Percentiles rank a stretch among this genome's conserved stretches.
Conservation (phyloP, 35 echinoderm and acorn worm genomes). For the Amphiura filiformis region DNA sequence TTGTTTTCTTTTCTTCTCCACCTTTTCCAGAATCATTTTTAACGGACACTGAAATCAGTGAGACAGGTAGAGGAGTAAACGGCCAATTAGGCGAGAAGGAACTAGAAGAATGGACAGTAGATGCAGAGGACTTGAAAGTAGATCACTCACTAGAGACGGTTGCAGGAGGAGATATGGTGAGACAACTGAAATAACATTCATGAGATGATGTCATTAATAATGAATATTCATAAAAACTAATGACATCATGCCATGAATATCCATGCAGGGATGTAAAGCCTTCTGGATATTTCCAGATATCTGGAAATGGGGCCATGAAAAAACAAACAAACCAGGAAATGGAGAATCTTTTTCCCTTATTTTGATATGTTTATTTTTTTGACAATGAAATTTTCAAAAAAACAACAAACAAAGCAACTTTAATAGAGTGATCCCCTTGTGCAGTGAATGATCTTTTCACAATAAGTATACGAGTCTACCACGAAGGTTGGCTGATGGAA, state of each 20-base stretch:
- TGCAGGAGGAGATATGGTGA: conserved; percentile 20
- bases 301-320: too few species aligned
- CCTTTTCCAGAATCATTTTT: conserved; percentile 25
- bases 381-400: too few species aligned
- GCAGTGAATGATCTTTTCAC: too few species aligned
- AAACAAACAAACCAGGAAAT: too few species aligned
- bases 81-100: conserved; percentile 38
- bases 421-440: too few species aligned
- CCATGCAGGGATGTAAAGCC: too few species aligned
- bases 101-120: conserved; percentile 38
- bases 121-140: neutral
- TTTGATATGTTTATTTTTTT: too few species aligned
- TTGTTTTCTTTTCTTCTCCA: neutral
- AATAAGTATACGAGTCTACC: too few species aligned
- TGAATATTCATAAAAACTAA: neutral
- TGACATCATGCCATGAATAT: neutral
- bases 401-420: too few species aligned
- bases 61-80: conserved; percentile 20
- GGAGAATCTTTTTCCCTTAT: too few species aligned
- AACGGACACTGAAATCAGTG: conserved; percentile 49
- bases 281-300: too few species aligned
- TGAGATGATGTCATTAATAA: neutral
- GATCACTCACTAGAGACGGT: conserved; percentile 7
- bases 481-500: too few species aligned
- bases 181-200: neutral